Base-by-base conservation (phyloP, 2,797 vertebrate genomes). In the Microctenopoma stevenorrisi region DNA sequence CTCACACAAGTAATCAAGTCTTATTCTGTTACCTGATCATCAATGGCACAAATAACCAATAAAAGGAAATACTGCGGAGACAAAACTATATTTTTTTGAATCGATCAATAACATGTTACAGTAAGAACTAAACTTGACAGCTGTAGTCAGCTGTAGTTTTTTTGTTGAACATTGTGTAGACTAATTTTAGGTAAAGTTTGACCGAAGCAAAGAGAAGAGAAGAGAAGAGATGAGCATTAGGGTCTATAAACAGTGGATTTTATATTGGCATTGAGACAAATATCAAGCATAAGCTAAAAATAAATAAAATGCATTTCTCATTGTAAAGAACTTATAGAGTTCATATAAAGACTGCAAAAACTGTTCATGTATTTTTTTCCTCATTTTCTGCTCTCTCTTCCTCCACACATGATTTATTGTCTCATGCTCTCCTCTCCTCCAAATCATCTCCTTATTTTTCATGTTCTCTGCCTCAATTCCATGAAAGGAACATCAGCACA, bases 401-500 rank as follows among this genome's bases (percentile, higher is more conserved):
- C 52, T 54, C 64, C 57, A 49, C 37, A 38, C 42, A 22, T 38
- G 50, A 72, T 55, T 54, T 15, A 59, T 59, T 59, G 30, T 76
- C 28, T 61, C 47, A 26, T 40, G 33, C 49, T 62, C 40, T 26
- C 30, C 58, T 48, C 28, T 44, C 26, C 42, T 68, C 40, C 51
- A 38, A 51, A 68, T 57, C 37, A 28, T 65, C 52, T 64, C 44
- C 8, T 13, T 38, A 9, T 51, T 76, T 78, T 72, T 42, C 42
- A 56, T 13, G 5, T 75, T 49, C 56, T 68, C 53, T 0, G n/a
- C 52, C 70, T 69, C 13, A 4, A 49, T n/a, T 10, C 5, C 38
- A 35, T 55, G 52, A 83, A 74, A 69, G 46, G 61, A 82, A 74
- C 38, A 38, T 37, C 33, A 35, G 48, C 71, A 77, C 57, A 68